phyloP scores from a whole-genome alignment of 2,888 invertebrate genomes.

The Campoplex capitator region DNA sequence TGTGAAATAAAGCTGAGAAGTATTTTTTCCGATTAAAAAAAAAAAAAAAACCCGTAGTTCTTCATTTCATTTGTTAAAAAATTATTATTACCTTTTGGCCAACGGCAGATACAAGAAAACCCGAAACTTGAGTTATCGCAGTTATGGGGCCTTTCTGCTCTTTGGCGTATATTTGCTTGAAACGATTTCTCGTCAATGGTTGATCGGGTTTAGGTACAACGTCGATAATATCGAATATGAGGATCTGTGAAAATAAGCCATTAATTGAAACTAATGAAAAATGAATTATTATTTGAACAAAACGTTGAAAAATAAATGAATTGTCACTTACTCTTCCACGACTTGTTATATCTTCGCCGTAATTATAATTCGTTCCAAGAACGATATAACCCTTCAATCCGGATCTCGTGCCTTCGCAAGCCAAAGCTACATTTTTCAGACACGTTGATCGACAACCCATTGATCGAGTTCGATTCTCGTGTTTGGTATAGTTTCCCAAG shows the following conservation, averaged over 20 bases:
- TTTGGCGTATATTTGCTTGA: conserved; percentile 98
- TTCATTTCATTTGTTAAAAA: neutral
- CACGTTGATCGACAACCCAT: conserved; percentile 99
- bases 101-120: conserved; percentile 97
- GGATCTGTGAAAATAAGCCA: conserved; percentile 86
- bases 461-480: conserved; percentile 95
- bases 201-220: conserved; percentile 99
- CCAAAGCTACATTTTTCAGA: conserved; percentile 95
- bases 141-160: conserved; percentile 99
- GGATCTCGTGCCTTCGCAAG: conserved; percentile 96
- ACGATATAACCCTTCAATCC: conserved; percentile 98
- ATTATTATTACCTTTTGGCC: conserved; percentile 95
- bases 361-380: conserved; percentile 97
- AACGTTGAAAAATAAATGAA: conserved; percentile 36
- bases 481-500: conserved; percentile 95
- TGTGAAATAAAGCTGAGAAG: neutral
- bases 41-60: too few species aligned
- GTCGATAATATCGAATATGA: conserved; percentile 98
- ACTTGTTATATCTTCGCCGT: conserved; percentile 99
- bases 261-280: conserved; percentile 9
- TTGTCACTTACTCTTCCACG: conserved; percentile 91
- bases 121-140: conserved; percentile 96
- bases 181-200: conserved; percentile 98
- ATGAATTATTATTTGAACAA: conserved; percentile 28
- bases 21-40: too few species aligned